phyloP scores from a whole-genome alignment of 2,888 invertebrate species.

The Nomada ferruginata region DNA sequence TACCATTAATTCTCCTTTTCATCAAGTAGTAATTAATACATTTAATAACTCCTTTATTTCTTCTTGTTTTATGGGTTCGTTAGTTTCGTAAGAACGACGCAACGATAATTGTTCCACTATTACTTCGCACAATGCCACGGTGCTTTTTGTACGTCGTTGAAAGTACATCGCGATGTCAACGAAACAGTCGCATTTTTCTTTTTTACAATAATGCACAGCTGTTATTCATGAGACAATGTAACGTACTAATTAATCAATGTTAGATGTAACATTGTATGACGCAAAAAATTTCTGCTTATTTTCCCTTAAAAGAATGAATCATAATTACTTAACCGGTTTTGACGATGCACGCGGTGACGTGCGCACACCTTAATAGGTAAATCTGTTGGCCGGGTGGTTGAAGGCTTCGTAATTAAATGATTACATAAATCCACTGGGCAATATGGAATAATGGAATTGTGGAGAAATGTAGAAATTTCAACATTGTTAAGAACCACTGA shows the following conservation, averaged over 20 bases:
- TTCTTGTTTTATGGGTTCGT: too few species aligned
- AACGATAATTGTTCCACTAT: too few species aligned
- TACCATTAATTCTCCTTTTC: too few species aligned
- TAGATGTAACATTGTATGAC: background rate
- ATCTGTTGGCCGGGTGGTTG: background rate
- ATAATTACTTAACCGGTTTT: slow-evolving; percentile 25
- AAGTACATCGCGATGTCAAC: background rate
- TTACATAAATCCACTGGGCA: slow-evolving; percentile 12
- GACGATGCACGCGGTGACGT: slow-evolving; percentile 10
- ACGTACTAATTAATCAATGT: background rate
- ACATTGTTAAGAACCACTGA: too few species aligned
- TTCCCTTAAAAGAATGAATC: slow-evolving; percentile 21
- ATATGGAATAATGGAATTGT: slow-evolving; percentile 6
- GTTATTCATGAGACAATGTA: slow-evolving; percentile 5
- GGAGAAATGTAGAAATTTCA: background rate
- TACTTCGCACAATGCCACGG: too few species aligned
- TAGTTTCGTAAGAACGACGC: too few species aligned
- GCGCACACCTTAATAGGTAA: slow-evolving; percentile 6
- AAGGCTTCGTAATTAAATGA: background rate
- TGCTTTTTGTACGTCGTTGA: too few species aligned
- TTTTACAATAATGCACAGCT: background rate
- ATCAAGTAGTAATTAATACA: too few species aligned
- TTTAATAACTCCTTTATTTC: too few species aligned
- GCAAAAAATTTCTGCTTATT: background rate
- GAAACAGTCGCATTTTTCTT: background rate